These are phyloP conservation scores for Ruditapes philippinarum DNA, from an alignment of 1,140 invertebrate genomes.

Conservation along the genomic window DNA sequence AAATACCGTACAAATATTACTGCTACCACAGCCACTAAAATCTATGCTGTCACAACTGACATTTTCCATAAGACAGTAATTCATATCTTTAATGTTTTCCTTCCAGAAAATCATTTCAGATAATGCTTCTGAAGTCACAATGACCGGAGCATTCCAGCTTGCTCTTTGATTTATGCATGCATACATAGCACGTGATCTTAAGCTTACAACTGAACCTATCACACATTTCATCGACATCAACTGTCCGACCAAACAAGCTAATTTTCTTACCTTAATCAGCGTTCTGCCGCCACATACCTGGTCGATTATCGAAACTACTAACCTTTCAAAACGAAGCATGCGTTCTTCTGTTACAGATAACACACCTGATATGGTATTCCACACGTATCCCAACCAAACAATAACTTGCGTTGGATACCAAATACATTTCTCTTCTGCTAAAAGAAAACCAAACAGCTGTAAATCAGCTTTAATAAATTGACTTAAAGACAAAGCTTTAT, in stretches of 20 bases:
- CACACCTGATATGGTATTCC: slow-evolving; percentile 1
- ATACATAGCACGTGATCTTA: slow-evolving; percentile 34
- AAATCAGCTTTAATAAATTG: background rate
- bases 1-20: background rate
- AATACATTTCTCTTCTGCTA: slow-evolving; percentile 55
- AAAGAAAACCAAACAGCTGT: slow-evolving; percentile 39
- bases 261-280: background rate
- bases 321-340: background rate
- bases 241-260: slow-evolving; percentile 37
- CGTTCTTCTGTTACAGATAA: background rate
- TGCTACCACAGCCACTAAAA: background rate
- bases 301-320: background rate
- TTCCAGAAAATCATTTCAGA: background rate
- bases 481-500: too few species aligned
- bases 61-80: background rate
- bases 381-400: slow-evolving; percentile 52
- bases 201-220: background rate
- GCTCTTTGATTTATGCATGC: slow-evolving; percentile 19
- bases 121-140: background rate
- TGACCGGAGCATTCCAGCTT: slow-evolving; percentile 29
- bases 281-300: background rate
- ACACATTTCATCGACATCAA: slow-evolving; percentile 1
- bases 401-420: slow-evolving; percentile 33
- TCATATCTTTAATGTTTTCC: background rate
- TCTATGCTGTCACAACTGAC: background rate